phyloP scores from a whole-genome alignment of 1,140 invertebrate species.

The Ptiloglossa arizonensis region DNA sequence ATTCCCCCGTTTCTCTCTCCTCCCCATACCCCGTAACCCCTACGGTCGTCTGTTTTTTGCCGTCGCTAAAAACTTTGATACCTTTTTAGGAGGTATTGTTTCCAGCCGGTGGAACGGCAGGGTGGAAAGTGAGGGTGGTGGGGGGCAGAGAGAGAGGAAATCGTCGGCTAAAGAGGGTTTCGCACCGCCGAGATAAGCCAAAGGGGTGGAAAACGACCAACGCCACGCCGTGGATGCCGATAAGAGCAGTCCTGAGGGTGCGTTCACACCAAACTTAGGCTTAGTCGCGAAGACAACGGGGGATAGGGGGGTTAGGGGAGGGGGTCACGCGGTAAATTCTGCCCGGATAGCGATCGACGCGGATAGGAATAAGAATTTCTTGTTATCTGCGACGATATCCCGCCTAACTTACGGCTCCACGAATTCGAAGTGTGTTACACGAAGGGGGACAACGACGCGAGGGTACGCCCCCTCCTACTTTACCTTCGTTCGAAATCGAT shows the following conservation, averaged over 20 bases:
- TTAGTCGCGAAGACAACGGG: conserved; percentile 47
- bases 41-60: conserved; percentile 7
- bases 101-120: background rate
- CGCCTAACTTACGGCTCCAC: conserved; percentile 7
- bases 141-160: background rate
- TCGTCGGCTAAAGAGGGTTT: conserved; percentile 55
- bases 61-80: conserved; percentile 69
- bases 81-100: conserved; percentile 53
- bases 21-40: too few relatives aligned
- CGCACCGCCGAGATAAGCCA: conserved; percentile 56
- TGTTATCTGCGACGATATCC: conserved; percentile 32
- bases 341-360: conserved; percentile 19
- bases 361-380: conserved; percentile 39
- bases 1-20: background rate
- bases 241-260: conserved; percentile 65
- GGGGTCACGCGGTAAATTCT: conserved; percentile 48
- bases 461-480: background rate
- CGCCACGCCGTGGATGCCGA: conserved; percentile 55
- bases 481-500: background rate
- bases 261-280: conserved; percentile 55
- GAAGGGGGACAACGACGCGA: too few relatives aligned
- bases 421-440: too few relatives aligned
- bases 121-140: conserved; percentile 2
- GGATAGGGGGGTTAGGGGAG: too few relatives aligned
- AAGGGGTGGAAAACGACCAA: conserved; percentile 52